phyloP scores from a whole-genome alignment of 2,888 invertebrate genomes.

The Dione juno region DNA sequence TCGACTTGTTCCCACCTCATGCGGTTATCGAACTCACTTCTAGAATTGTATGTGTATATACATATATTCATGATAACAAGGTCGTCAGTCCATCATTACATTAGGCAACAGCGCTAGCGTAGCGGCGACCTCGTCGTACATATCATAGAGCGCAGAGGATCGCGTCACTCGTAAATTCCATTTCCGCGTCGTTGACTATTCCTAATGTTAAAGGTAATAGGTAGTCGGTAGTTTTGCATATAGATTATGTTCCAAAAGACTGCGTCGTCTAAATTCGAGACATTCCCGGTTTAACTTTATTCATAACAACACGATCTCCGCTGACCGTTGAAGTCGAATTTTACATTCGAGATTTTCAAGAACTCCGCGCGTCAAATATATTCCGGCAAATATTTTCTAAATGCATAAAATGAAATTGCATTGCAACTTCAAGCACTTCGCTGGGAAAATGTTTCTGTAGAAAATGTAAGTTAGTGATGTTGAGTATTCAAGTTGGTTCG shows the following conservation, averaged over 20 bases:
- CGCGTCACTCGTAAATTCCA: conserved; percentile 68
- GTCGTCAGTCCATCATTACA: conserved; percentile 68
- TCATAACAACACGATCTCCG: conserved; percentile 34
- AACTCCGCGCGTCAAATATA: conserved; percentile 67
- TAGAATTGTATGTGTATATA: conserved; percentile 50
- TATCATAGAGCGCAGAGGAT: conserved; percentile 58
- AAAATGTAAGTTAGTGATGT: conserved; percentile 26
- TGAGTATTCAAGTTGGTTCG: conserved; percentile 39
- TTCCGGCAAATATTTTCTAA: conserved; percentile 52
- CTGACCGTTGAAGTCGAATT: conserved; percentile 51
- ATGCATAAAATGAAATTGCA: conserved; percentile 40
- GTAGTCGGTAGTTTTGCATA: conserved; percentile 57
- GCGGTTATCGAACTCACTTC: conserved; percentile 71
- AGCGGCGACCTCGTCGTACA: conserved; percentile 70
- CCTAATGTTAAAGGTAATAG: conserved; percentile 52
- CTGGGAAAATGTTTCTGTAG: conserved; percentile 23
- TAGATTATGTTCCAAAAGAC: conserved; percentile 60
- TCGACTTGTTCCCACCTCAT: conserved; percentile 69
- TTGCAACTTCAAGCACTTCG: conserved; percentile 22
- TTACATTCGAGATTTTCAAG: conserved; percentile 55
- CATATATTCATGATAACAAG: conserved; percentile 65
- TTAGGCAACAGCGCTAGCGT: conserved; percentile 52
- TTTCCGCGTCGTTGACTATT: conserved; percentile 71
- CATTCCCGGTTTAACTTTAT: background rate
- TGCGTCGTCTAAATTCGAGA: conserved; percentile 45